These are phyloP conservation scores for Leuctra nigra DNA, from an alignment of 2,888 invertebrate species.

Conservation along the genomic window DNA sequence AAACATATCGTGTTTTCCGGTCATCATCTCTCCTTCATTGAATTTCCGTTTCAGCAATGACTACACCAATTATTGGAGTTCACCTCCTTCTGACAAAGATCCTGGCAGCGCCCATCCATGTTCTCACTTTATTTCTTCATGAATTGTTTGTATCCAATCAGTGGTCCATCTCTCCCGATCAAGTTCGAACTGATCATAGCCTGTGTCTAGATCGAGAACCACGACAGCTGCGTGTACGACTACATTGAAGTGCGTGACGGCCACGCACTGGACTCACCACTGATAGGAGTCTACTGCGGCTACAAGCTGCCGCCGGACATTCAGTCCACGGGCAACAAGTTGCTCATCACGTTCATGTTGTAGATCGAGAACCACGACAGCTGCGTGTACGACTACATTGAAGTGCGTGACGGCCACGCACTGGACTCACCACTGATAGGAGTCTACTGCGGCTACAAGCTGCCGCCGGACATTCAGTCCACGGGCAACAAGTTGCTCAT, in stretches of 20 bases:
- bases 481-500: constrained; percentile 85
- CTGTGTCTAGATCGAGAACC: constrained; percentile 94
- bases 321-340: constrained; percentile 83
- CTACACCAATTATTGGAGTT: no score
- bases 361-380: constrained; percentile 96
- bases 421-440: constrained; percentile 74
- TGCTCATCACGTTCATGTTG: no score
- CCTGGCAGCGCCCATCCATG: no score
- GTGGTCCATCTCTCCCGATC: no score
- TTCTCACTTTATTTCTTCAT: no score
- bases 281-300: constrained; percentile 87
- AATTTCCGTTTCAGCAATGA: no score
- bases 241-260: constrained; percentile 95
- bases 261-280: constrained; percentile 67
- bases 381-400: constrained; percentile 96
- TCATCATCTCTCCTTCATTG: no score
- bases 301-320: constrained; percentile 92
- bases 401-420: constrained; percentile 85
- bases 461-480: constrained; percentile 89
- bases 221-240: constrained; percentile 97
- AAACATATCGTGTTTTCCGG: no score
- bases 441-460: constrained; percentile 91
- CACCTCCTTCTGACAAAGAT: no score
- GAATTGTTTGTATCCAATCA: no score
- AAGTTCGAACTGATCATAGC: no score